Evolutionary conservation across 2,797 vertebrate genomes (phyloP).

Genomic region (Babyrousa celebensis): DNA sequence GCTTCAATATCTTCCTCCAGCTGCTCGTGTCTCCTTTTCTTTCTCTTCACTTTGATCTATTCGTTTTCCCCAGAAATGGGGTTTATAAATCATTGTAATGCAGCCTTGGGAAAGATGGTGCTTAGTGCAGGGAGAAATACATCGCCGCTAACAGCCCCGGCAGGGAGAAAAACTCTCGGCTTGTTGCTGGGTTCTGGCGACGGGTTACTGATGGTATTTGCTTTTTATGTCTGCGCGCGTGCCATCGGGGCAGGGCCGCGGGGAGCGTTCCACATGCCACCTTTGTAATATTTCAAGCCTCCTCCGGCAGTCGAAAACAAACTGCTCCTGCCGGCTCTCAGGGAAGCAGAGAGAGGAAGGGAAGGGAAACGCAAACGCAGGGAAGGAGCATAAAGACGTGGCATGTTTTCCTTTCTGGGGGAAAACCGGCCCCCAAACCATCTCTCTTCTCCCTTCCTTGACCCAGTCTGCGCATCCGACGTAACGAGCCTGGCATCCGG

Average conservation of each 20-base stretch:
- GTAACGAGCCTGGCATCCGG: not conserved
- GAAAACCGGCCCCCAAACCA: fast-evolving
- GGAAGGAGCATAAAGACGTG: constrained; percentile 40
- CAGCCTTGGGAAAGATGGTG: constrained; percentile 95
- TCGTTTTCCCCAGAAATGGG: constrained; percentile 93
- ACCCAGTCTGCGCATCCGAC: not conserved
- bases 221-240: constrained; percentile 90
- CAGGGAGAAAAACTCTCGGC: constrained; percentile 91
- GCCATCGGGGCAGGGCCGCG: constrained; percentile 90
- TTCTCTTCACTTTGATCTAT: constrained; percentile 96
- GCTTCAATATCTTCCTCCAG: constrained; percentile 92
- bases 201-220: constrained; percentile 97
- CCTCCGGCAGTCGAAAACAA: constrained; percentile 91
- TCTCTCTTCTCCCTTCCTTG: not conserved
- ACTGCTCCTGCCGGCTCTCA: constrained; percentile 84
- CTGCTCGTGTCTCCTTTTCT: constrained; percentile 91
- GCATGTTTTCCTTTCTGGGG: constrained; percentile 23
- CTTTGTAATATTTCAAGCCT: constrained; percentile 91
- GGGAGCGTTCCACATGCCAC: constrained; percentile 88
- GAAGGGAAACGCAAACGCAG: constrained; percentile 41
- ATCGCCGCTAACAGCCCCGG: constrained; percentile 92
- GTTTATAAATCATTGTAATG: constrained; percentile 99
- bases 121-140: constrained; percentile 93
- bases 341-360: constrained; percentile 87
- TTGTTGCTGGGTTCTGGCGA: constrained; percentile 91